These are phyloP conservation scores for Mobula hypostoma DNA, from an alignment of 2,113 vertebrate species.

Conservation along the genomic window DNA sequence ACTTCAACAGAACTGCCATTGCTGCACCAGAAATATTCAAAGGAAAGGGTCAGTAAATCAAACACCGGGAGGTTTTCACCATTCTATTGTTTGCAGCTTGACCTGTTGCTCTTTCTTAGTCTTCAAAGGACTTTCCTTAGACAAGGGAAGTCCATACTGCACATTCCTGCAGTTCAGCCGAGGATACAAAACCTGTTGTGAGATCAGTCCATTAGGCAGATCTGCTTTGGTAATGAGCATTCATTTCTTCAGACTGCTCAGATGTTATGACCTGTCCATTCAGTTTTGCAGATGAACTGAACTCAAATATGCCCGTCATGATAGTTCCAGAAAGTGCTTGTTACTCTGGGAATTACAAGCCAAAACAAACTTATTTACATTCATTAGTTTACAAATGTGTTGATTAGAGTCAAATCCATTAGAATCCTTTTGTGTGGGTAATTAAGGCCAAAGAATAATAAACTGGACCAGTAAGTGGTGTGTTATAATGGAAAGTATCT, in stretches of 20 bases:
- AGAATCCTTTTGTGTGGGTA: neutral
- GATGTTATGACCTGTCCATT: slow-evolving; percentile 63
- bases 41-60: slow-evolving; percentile 22
- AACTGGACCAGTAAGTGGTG: neutral
- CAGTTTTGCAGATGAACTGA: slow-evolving; percentile 42
- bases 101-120: slow-evolving; percentile 26
- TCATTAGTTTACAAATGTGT: slow-evolving; percentile 24
- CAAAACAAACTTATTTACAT: slow-evolving; percentile 28
- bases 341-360: neutral
- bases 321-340: neutral
- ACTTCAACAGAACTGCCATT: neutral
- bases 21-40: neutral
- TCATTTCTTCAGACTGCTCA: slow-evolving; percentile 60
- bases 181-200: slow-evolving; percentile 53
- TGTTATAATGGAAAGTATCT: neutral
- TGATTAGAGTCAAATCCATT: neutral
- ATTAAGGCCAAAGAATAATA: neutral
- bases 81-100: slow-evolving; percentile 6
- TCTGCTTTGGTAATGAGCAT: slow-evolving; percentile 56
- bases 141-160: slow-evolving; percentile 47
- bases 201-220: slow-evolving; percentile 61
- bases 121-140: slow-evolving; percentile 40
- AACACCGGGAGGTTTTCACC: slow-evolving; percentile 16
- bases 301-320: slow-evolving; percentile 42
- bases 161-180: slow-evolving; percentile 60